Base-by-base conservation (phyloP, 2,113 vertebrate genomes). In the Taurulus bubalis region DNA sequence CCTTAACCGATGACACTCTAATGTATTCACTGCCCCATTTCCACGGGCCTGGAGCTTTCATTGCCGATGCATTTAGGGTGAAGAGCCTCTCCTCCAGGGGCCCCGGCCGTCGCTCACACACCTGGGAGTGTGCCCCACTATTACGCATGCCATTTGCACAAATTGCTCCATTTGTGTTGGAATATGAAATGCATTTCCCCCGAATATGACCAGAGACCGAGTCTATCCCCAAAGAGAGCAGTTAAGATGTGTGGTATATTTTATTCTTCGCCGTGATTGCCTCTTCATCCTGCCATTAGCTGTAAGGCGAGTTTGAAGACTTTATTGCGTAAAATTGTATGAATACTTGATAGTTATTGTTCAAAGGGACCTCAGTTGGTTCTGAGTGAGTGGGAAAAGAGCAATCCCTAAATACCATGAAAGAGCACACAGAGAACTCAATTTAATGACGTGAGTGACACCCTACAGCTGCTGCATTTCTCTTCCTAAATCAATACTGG, bases 121-220 rank as follows among this genome's bases (percentile, higher is more conserved):
- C 90, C 86, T 89, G 87, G 78, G 86, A 92, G 85, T 85, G 83
- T 42, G 71, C 59, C 28, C 81, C 84, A 75, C 87, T 58, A 89
- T 92, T 87, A 91, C 84, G 38, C 88, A 89, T 87, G 84, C 87
- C 64, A 93, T 93, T 93, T 92, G 89, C 87, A 92, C 92, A 95
- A 92, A 93, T 91, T 94, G 94, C 92, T 91, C 91, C 82, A 87
- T 91, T 94, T 93, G 84, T 91, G 86, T 91, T 92, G 88, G 89
- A 94, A 91, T 90, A 91, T 87, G 77, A 92, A 90, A 88, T 84
- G 77, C 80, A 70, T 86, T 91, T 26, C 81, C 85, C 71, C 68
- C 3, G 60, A 80, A 90, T 82, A 70, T 84, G 71, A 84, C 73
- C 68, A 69, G 59, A 82, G 80, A 80, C 59, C 32, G 3, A 40